phyloP scores from a whole-genome alignment of 2,888 invertebrate species.

The Calliphora vomitoria region DNA sequence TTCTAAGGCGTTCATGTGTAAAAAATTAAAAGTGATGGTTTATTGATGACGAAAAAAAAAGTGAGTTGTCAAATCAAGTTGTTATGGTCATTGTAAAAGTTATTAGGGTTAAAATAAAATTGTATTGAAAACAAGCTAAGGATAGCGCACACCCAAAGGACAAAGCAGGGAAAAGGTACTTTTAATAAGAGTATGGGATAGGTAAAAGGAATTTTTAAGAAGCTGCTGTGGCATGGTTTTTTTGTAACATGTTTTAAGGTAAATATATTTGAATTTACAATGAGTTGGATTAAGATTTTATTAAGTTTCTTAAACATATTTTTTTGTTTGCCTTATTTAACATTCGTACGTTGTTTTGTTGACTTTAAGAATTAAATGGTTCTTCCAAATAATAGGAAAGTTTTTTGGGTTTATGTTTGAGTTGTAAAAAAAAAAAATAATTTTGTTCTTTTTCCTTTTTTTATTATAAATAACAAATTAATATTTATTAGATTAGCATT shows the following conservation, averaged over 20 bases:
- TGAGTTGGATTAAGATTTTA: neutral
- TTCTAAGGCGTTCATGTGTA: slow-evolving; percentile 51
- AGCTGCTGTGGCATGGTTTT: too few species aligned
- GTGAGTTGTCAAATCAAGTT: slow-evolving; percentile 26
- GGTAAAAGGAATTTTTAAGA: neutral
- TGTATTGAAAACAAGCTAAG: neutral
- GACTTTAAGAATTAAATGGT: too few species aligned
- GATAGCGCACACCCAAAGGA: neutral
- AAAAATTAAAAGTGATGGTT: slow-evolving; percentile 41
- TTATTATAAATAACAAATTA: neutral
- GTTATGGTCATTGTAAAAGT: slow-evolving; percentile 35
- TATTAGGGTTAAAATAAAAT: slow-evolving; percentile 11
- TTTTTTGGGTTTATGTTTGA: neutral
- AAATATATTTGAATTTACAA: neutral
- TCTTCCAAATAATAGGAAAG: too few species aligned
- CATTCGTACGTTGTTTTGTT: too few species aligned
- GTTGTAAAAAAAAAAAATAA: too few species aligned
- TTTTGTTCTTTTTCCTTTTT: neutral
- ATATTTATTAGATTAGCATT: neutral
- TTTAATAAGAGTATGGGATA: neutral
- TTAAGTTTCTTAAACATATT: neutral
- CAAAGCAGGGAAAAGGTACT: neutral
- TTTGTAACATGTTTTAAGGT: too few species aligned
- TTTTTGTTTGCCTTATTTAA: too few species aligned
- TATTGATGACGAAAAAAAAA: slow-evolving; percentile 35